Evolutionary conservation across 2,113 vertebrate genomes (phyloP).

Genomic region (Pygathrix nemaeus): DNA sequence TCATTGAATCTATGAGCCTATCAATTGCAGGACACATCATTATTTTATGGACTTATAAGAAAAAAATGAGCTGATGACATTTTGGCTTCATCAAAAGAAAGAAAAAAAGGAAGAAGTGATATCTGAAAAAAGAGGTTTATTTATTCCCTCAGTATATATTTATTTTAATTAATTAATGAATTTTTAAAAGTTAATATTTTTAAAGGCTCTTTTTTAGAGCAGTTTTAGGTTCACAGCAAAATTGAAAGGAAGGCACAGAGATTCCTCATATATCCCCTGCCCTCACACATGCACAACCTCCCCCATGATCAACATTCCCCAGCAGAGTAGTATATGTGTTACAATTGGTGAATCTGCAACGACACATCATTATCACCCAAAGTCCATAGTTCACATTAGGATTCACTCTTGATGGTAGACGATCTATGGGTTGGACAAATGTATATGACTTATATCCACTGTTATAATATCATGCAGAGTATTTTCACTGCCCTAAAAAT

Average conservation of each 20-base stretch:
- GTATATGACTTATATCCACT: not conserved
- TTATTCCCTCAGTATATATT: not conserved
- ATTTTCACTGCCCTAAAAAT: not conserved
- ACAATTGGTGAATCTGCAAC: accelerated
- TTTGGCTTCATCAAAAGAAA: not conserved
- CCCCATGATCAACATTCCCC: not conserved
- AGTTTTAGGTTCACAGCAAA: not conserved
- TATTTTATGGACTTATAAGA: not conserved
- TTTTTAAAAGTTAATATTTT: not conserved
- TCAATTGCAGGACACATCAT: too few relatives aligned
- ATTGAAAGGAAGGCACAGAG: not conserved
- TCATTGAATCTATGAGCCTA: accelerated
- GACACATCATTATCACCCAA: too few relatives aligned
- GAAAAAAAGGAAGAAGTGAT: not conserved
- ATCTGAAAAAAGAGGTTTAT: not conserved
- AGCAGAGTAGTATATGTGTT: not conserved
- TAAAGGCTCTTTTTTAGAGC: not conserved
- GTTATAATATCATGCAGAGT: too few relatives aligned
- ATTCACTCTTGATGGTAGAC: not conserved
- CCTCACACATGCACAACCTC: not conserved
- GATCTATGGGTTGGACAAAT: not conserved
- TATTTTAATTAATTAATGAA: not conserved
- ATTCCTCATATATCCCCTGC: not conserved
- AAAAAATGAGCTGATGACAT: not conserved
- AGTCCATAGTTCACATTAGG: not conserved